These are phyloP conservation scores for Palloptera scutellata DNA, from an alignment of 2,888 invertebrate species.

Conservation along the genomic window DNA sequence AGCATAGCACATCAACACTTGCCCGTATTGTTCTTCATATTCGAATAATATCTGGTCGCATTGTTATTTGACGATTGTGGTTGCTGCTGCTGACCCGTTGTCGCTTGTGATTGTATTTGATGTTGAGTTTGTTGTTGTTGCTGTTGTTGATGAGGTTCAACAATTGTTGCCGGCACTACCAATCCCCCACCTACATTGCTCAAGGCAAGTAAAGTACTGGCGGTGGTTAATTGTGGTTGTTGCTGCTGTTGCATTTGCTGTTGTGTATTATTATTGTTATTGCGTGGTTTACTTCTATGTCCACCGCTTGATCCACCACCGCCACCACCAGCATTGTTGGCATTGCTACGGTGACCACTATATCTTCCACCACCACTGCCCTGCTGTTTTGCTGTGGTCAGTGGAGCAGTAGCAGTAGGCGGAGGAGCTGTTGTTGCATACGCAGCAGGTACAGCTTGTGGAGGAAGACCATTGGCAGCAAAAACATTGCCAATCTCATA, in stretches of 20 bases:
- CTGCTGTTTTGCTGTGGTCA: slow-evolving; percentile 51
- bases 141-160: slow-evolving; percentile 54
- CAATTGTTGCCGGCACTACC: slow-evolving; percentile 52
- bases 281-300: slow-evolving; percentile 58
- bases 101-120: slow-evolving; percentile 46
- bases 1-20: slow-evolving; percentile 1
- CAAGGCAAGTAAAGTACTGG: slow-evolving; percentile 48
- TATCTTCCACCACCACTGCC: slow-evolving; percentile 50
- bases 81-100: slow-evolving; percentile 44
- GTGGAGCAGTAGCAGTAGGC: slow-evolving; percentile 49
- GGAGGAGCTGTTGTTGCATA: slow-evolving; percentile 54
- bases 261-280: slow-evolving; percentile 46
- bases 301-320: slow-evolving; percentile 51
- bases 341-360: slow-evolving; percentile 58
- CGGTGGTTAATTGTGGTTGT: slow-evolving; percentile 42
- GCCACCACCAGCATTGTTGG: slow-evolving; percentile 49
- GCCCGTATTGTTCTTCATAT: slow-evolving; percentile 52
- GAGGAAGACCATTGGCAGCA: slow-evolving; percentile 76
- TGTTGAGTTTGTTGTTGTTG: slow-evolving; percentile 50
- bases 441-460: slow-evolving; percentile 69
- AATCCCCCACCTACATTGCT: slow-evolving; percentile 49
- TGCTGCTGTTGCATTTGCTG: slow-evolving; percentile 46
- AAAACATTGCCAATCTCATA: slow-evolving; percentile 77
- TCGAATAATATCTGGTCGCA: slow-evolving; percentile 49
- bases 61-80: slow-evolving; percentile 40